Percentiles rank a stretch among this genome's conserved stretches.
phyloP scores from a whole-genome alignment of 1,140 invertebrate genomes.

The Asobara japonica region DNA sequence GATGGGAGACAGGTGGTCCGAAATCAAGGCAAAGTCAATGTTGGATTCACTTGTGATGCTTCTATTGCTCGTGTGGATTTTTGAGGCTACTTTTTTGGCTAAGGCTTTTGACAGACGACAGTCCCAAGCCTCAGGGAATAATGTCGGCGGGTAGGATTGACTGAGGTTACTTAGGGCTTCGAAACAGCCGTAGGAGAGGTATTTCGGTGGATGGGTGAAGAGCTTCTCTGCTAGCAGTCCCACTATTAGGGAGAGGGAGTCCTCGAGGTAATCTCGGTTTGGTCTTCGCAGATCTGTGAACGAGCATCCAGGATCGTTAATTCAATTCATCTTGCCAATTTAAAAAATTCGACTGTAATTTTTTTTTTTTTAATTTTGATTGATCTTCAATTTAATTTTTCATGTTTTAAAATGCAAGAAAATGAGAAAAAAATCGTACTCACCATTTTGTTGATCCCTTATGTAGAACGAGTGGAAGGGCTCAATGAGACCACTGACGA shows the following conservation, averaged over 20 bases:
- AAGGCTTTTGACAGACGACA: slow-evolving; percentile 49
- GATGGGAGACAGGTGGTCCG: slow-evolving; percentile 45
- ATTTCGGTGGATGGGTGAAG: slow-evolving; percentile 53
- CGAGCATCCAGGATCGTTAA: too few species aligned
- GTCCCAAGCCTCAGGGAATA: slow-evolving; percentile 68
- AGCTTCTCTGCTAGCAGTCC: slow-evolving; percentile 52
- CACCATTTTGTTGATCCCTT: too few species aligned
- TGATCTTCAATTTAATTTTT: too few species aligned
- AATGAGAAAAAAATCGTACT: too few species aligned
- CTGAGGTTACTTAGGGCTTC: slow-evolving; percentile 67
- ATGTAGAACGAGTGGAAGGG: slow-evolving; percentile 48
- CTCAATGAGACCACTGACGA: slow-evolving; percentile 48
- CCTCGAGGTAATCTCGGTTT: slow-evolving; percentile 42
- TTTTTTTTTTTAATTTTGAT: too few species aligned
- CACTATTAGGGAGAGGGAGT: slow-evolving; percentile 50
- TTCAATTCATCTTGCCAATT: too few species aligned
- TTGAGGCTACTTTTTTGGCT: slow-evolving; percentile 40
- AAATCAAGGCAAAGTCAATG: slow-evolving; percentile 33
- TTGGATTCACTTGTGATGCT: slow-evolving; percentile 44
- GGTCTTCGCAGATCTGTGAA: slow-evolving; percentile 28
- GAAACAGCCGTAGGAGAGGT: slow-evolving; percentile 66
- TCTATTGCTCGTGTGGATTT: slow-evolving; percentile 41
- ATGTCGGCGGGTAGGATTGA: slow-evolving; percentile 62
- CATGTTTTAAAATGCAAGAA: too few species aligned
- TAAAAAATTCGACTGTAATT: too few species aligned